Evolutionary conservation across 2,113 vertebrate species (phyloP).

Genomic region (Progne subis): DNA sequence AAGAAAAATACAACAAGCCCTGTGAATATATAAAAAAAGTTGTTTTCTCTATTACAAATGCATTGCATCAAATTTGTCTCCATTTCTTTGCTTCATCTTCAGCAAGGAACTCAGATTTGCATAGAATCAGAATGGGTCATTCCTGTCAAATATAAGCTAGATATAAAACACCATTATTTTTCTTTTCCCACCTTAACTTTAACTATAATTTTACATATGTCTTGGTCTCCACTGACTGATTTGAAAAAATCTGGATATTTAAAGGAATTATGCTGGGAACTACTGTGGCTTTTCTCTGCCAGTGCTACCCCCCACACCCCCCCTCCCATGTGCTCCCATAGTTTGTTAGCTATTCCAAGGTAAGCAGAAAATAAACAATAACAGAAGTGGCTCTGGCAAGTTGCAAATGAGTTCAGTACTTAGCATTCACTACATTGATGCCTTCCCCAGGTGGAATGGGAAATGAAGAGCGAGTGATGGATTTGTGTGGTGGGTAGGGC

Average conservation of each 20-base stretch:
- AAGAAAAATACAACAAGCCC: not conserved
- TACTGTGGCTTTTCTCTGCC: not conserved
- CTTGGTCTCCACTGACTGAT: not conserved
- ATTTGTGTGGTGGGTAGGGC: not conserved
- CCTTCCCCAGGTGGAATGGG: not conserved
- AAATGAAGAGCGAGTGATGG: slow-evolving; percentile 24
- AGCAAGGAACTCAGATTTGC: not conserved
- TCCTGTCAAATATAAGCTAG: slow-evolving; percentile 8
- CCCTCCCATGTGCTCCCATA: not conserved
- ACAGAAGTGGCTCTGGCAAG: not conserved
- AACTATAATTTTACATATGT: not conserved
- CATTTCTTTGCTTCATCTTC: not conserved
- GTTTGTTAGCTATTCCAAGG: not conserved
- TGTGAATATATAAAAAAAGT: not conserved
- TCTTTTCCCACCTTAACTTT: not conserved
- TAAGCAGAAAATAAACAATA: slow-evolving; percentile 16
- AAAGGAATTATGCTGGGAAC: not conserved
- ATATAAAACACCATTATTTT: not conserved
- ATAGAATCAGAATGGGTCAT: not conserved
- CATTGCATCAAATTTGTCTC: not conserved
- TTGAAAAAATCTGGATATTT: not conserved
- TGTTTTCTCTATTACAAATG: not conserved
- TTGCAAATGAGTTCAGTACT: slow-evolving; percentile 32
- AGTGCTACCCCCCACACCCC: not conserved
- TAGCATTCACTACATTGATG: not conserved